phyloP scores from a whole-genome alignment of 64 coral and sea anemone species.

The Anthopleura sola region DNA sequence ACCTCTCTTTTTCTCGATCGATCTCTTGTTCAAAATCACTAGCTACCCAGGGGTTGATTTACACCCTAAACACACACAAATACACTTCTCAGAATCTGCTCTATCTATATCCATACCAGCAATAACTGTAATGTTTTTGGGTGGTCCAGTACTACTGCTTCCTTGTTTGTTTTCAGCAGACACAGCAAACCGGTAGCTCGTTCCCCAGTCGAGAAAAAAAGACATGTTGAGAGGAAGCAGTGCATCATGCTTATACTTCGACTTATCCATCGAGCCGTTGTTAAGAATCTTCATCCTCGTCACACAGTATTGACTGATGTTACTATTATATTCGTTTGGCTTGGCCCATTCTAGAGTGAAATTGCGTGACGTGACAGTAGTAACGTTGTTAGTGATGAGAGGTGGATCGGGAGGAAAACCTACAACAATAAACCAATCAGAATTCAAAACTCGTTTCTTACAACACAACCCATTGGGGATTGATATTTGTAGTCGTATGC shows the following conservation, averaged over 20 bases:
- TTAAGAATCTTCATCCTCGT: neutral
- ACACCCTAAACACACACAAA: too few relatives aligned
- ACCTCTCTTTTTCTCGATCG: too few relatives aligned
- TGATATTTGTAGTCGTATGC: too few relatives aligned
- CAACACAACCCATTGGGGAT: too few relatives aligned
- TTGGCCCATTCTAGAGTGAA: constrained; percentile 11
- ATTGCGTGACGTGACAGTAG: neutral
- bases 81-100: too few relatives aligned
- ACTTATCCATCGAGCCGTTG: neutral
- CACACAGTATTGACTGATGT: constrained; percentile 10
- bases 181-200: constrained; percentile 18
- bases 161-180: constrained; percentile 35
- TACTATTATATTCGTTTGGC: neutral
- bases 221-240: neutral
- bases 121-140: neutral
- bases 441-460: neutral
- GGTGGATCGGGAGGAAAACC: constrained; percentile 34
- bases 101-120: constrained; percentile 4
- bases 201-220: constrained; percentile 18
- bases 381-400: neutral
- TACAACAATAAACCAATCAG: neutral
- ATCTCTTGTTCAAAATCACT: too few relatives aligned
- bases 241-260: neutral
- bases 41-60: too few relatives aligned
- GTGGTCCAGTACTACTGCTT: neutral